phyloP scores from a whole-genome alignment of 2,797 vertebrate species.

The Coregonus suidteri region DNA sequence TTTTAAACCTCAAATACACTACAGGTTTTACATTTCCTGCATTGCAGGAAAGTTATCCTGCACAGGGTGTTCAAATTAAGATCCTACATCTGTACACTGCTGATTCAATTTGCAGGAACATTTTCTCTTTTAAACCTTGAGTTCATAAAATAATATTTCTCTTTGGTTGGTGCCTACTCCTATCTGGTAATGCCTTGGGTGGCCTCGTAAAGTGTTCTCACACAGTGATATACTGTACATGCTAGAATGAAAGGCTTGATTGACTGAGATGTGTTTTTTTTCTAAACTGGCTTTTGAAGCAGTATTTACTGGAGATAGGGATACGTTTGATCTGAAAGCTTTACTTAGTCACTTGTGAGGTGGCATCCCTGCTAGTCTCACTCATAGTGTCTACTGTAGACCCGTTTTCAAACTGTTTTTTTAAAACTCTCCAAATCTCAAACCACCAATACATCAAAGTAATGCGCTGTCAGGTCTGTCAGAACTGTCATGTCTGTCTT shows the following conservation, averaged over 20 bases:
- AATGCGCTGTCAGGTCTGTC: constrained; percentile 36
- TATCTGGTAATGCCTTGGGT: constrained; percentile 20
- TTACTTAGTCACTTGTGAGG: constrained; percentile 23
- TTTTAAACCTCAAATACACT: too few species aligned
- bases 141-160: constrained; percentile 44
- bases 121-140: constrained; percentile 33
- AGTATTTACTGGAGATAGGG: constrained; percentile 37
- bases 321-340: constrained; percentile 28
- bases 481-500: constrained; percentile 42
- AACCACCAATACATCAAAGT: constrained; percentile 1
- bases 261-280: constrained; percentile 57
- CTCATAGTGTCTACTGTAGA: constrained; percentile 14
- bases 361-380: constrained; percentile 12
- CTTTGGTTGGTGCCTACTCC: constrained; percentile 13
- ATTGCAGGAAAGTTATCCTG: too few species aligned
- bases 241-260: constrained; percentile 45
- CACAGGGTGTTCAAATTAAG: too few species aligned
- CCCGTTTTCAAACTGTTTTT: constrained; percentile 17
- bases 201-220: constrained; percentile 38
- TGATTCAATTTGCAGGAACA: constrained; percentile 47
- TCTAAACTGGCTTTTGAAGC: constrained; percentile 58
- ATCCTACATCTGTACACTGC: constrained; percentile 16
- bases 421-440: constrained; percentile 2
- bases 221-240: constrained; percentile 30
- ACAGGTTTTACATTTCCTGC: too few species aligned